Percentiles rank a stretch among this genome's conserved stretches.
Conservation (phyloP, 2,797 vertebrate species). For the Labroides dimidiatus region DNA sequence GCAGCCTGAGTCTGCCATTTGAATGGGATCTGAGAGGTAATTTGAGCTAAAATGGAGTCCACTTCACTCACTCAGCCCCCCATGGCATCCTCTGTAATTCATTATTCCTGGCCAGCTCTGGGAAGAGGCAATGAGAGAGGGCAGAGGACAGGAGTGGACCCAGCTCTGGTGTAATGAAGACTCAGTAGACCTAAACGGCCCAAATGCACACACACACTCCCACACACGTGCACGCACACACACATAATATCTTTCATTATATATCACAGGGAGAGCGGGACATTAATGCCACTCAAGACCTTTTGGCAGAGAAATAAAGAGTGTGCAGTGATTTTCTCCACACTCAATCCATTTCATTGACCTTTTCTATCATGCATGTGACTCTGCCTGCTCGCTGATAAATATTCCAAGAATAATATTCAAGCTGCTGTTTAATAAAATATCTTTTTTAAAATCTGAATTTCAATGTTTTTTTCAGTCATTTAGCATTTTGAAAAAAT, state of each 20-base stretch:
- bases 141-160: slow-evolving; percentile 79
- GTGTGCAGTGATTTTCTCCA: slow-evolving; percentile 72
- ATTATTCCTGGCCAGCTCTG: slow-evolving; percentile 80
- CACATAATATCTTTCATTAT: slow-evolving; percentile 71
- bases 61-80: slow-evolving; percentile 72
- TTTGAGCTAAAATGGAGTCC: slow-evolving; percentile 84
- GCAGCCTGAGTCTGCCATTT: slow-evolving; percentile 73
- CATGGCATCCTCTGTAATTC: slow-evolving; percentile 80
- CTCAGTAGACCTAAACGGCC: slow-evolving; percentile 80
- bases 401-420: slow-evolving; percentile 75
- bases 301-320: slow-evolving; percentile 78
- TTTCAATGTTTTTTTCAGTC: slow-evolving; percentile 27
- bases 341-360: slow-evolving; percentile 79
- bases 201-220: slow-evolving; percentile 30
- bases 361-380: slow-evolving; percentile 80
- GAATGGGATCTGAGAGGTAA: slow-evolving; percentile 81
- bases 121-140: slow-evolving; percentile 77
- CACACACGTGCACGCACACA: slow-evolving; percentile 38
- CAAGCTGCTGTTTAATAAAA: slow-evolving; percentile 65
- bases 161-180: slow-evolving; percentile 82
- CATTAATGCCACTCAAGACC: slow-evolving; percentile 80
- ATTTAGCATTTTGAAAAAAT: slow-evolving; percentile 28
- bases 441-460: slow-evolving; percentile 49
- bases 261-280: slow-evolving; percentile 72
- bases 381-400: slow-evolving; percentile 65